Conservation (phyloP, 2,113 vertebrate genomes). For the Stomatorhinus ivindoensis region DNA sequence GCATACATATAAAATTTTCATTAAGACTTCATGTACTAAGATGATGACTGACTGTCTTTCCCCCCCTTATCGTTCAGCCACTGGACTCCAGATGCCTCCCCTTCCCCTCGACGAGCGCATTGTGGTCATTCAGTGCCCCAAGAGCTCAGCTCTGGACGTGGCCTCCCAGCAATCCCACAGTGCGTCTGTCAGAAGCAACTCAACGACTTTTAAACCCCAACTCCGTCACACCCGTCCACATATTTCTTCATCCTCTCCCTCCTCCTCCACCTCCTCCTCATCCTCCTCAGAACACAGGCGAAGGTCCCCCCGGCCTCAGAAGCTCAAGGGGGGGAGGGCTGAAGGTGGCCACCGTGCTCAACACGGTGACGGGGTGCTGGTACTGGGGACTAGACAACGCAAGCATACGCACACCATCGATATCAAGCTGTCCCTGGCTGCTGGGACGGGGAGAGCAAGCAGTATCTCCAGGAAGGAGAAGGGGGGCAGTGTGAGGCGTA, state of each 20-base stretch:
- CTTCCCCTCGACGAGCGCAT: constrained; percentile 78
- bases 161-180: constrained; percentile 41
- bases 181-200: background rate
- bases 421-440: constrained; percentile 60
- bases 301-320: constrained; percentile 46
- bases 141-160: constrained; percentile 56
- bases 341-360: constrained; percentile 50
- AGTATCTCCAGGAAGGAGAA: constrained; percentile 26
- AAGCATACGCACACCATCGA: constrained; percentile 64
- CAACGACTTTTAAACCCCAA: constrained; percentile 34
- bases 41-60: background rate
- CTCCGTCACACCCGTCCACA: constrained; percentile 45
- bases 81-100: constrained; percentile 73
- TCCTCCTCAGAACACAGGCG: constrained; percentile 61
- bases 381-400: constrained; percentile 53
- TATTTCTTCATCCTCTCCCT: constrained; percentile 43
- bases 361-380: constrained; percentile 62
- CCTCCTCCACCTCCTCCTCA: constrained; percentile 50
- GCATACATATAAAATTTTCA: background rate
- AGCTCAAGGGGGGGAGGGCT: constrained; percentile 44
- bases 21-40: background rate
- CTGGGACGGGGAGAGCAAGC: constrained; percentile 38
- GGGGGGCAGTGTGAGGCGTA: constrained; percentile 48
- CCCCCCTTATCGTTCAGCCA: constrained; percentile 1
- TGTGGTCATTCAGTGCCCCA: constrained; percentile 68